phyloP scores from a whole-genome alignment of 2,888 invertebrate species.

The Pediacus dermestoides region DNA sequence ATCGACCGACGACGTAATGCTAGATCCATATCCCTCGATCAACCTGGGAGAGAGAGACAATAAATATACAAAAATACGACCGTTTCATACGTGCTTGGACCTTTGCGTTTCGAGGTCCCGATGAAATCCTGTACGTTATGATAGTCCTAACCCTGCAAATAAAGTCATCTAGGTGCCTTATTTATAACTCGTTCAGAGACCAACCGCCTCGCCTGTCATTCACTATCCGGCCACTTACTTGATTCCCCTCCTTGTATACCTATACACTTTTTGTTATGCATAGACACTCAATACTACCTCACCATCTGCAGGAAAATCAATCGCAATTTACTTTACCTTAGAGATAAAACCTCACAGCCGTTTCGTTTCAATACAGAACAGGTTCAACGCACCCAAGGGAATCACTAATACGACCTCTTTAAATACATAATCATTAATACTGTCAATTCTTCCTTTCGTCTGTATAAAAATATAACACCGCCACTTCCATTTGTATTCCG shows the following conservation, averaged over 20 bases:
- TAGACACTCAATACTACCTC: slow-evolving; percentile 18
- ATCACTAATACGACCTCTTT: neutral
- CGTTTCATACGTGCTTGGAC: slow-evolving; percentile 27
- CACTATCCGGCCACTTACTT: too few relatives aligned
- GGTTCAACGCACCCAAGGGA: neutral
- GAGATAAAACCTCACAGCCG: slow-evolving; percentile 13
- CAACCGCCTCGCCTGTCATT: slow-evolving; percentile 2
- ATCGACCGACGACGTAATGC: slow-evolving; percentile 7
- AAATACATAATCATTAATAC: neutral
- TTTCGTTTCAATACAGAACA: slow-evolving; percentile 1
- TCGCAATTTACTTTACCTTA: slow-evolving; percentile 9
- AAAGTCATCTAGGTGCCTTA: slow-evolving; percentile 20
- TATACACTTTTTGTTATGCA: slow-evolving; percentile 16
- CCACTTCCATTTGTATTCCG: too few relatives aligned
- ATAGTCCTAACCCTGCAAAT: slow-evolving; percentile 24
- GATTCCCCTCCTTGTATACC: neutral
- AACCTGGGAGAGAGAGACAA: slow-evolving; percentile 22
- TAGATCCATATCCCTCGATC: slow-evolving; percentile 20
- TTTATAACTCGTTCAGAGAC: slow-evolving; percentile 12
- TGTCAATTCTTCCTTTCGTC: too few relatives aligned
- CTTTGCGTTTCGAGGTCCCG: slow-evolving; percentile 18
- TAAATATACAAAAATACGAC: slow-evolving; percentile 29
- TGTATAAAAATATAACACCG: too few relatives aligned
- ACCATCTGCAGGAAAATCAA: slow-evolving; percentile 13
- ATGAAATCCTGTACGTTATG: slow-evolving; percentile 27